A percentile compares a stretch with the other conserved stretches of the same genome.
Evolutionary conservation across 2,797 vertebrate genomes (phyloP).

Genomic region (Coluber constrictor): DNA sequence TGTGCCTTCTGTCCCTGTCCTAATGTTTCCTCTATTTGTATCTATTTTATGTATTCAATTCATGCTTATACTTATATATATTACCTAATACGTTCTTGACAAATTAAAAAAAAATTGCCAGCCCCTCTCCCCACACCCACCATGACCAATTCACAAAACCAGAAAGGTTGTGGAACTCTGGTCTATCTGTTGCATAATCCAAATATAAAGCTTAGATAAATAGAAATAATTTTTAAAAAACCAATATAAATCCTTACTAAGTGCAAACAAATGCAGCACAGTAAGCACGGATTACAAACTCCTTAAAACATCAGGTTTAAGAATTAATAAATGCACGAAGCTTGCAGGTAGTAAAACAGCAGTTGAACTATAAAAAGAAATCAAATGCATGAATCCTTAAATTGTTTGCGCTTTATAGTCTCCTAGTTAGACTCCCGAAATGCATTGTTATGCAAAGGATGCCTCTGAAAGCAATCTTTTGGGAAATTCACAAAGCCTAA

Average conservation of each 20-base stretch:
- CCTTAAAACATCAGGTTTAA: neutral
- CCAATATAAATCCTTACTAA: neutral
- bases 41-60: too few relatives aligned
- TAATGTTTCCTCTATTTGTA: too few relatives aligned
- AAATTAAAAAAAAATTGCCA: neutral
- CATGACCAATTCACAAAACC: neutral
- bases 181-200: neutral
- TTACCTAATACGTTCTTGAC: too few relatives aligned
- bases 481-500: neutral
- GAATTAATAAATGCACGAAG: neutral
- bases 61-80: too few relatives aligned
- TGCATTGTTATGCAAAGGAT: neutral
- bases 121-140: neutral
- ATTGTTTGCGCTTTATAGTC: neutral
- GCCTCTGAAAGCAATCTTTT: neutral
- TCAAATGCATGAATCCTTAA: neutral
- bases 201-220: neutral
- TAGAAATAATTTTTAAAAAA: neutral
- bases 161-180: neutral
- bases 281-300: neutral
- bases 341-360: neutral
- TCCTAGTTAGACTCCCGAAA: neutral
- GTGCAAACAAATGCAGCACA: neutral
- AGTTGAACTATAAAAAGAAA: neutral
- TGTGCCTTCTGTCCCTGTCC: too few relatives aligned